Evolutionary conservation across 2,888 invertebrate genomes (phyloP), one percentile per base, ranked within the genome.

Genomic region (Cosmopolites sordidus): DNA sequence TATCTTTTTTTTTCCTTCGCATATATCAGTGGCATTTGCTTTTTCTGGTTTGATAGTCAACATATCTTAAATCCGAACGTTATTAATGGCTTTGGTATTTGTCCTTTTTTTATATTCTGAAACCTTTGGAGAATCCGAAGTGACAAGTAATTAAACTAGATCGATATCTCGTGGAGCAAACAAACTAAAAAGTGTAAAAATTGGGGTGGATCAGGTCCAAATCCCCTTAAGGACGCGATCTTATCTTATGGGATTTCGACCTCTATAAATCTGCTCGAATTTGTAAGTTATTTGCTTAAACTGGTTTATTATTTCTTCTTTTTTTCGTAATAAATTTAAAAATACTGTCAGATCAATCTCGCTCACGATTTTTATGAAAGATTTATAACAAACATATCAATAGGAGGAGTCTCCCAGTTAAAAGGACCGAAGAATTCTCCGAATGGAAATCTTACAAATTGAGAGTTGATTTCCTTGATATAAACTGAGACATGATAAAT

Each of bases 141-240:
- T 33, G 33, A 33, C 33, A 33, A 33, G 33, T 33, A 33, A 33
- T 33, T 33, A 33, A 33, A 33, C 33, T 33, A 33, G 33, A 33
- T 33, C 33, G 33, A 33, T 33, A 33, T 33, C 33, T 33, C 33
- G 11, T 12, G 12, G n/a, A 12, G 12, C 11, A 33, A 33, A 33
- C 33, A 11, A 33, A 33, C 33, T 33, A 33, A 33, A 33, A 33
- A 33, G 33, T 33, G 33, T 33, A 33, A 33, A 33, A 33, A 33
- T 33, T 33, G 33, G 33, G 33, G 33, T 33, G 33, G 33, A 33
- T 33, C 33, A 33, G 12, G 33, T 33, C 12, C 12, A 33, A 33
- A 33, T 12, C 12, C 33, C 33, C 11, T 33, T 33, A 33, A 33
- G 33, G 12, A n/a, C 33, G 12, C 33, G 33, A 33, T 33, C 33